Evolutionary conservation across 2,113 vertebrate genomes (phyloP).

Genomic region (Cariama cristata): DNA sequence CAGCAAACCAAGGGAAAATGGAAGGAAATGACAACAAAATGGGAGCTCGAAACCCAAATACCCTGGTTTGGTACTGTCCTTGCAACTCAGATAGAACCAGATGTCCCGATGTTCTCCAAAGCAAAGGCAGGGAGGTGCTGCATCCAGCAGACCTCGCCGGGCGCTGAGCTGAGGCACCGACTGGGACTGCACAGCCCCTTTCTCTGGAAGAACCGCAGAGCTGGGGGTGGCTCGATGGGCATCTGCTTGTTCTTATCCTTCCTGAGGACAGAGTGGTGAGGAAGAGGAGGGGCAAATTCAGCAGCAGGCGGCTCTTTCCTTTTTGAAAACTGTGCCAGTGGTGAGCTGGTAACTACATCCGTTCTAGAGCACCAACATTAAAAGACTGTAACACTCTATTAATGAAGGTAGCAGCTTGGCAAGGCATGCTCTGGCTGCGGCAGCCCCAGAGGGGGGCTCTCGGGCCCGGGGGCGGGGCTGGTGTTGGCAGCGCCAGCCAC

Average conservation of each 20-base stretch:
- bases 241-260: not conserved
- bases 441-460: not conserved
- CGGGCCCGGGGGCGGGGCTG: not conserved
- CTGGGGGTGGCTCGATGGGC: too few relatives aligned
- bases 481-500: too few relatives aligned
- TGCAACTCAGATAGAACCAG: accelerated
- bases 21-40: not conserved
- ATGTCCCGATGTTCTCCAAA: not conserved
- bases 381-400: not conserved
- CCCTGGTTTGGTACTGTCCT: not conserved
- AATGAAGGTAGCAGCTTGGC: slow-evolving; percentile 17
- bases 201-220: not conserved
- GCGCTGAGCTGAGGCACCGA: not conserved
- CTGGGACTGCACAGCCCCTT: not conserved
- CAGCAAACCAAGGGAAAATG: not conserved
- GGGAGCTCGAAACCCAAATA: not conserved
- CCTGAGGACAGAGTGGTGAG: not conserved
- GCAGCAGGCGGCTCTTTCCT: slow-evolving; percentile 27
- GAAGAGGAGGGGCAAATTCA: not conserved
- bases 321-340: slow-evolving; percentile 22
- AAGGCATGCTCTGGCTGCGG: not conserved
- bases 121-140: not conserved
- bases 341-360: not conserved
- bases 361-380: not conserved
- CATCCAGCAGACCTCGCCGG: not conserved